Conservation (phyloP, 2,113 vertebrate genomes). For the Piprites chloris region DNA sequence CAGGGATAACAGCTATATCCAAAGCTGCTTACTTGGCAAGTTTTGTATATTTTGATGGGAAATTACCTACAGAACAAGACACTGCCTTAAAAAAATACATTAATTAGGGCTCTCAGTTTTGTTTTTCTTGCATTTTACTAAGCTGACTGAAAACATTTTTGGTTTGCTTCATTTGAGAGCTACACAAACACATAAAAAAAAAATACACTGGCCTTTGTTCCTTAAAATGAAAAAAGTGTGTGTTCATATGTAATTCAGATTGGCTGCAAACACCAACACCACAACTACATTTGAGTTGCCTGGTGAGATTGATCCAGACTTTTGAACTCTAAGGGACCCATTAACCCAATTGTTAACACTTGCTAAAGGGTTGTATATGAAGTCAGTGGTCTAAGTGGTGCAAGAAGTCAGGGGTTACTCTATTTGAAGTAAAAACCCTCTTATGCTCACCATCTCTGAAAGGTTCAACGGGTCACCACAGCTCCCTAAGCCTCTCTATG, state of each 20-base stretch:
- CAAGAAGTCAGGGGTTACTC: neutral
- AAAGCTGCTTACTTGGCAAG: neutral
- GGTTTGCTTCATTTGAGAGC: neutral
- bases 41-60: neutral
- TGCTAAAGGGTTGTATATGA: neutral
- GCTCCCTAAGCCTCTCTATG: neutral
- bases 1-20: neutral
- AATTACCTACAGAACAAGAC: neutral
- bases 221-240: neutral
- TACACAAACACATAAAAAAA: neutral
- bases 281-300: neutral
- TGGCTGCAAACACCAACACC: neutral
- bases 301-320: neutral
- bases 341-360: neutral
- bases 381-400: neutral
- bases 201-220: neutral
- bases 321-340: neutral
- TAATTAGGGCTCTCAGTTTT: neutral
- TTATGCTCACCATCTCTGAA: neutral
- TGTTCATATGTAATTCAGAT: neutral
- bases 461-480: neutral
- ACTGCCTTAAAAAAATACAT: neutral
- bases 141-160: neutral
- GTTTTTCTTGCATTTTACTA: neutral
- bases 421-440: neutral